Percentiles rank a stretch among this genome's conserved stretches.
Evolutionary conservation across 2,888 invertebrate genomes (phyloP).

Genomic region (Rhagium mordax): DNA sequence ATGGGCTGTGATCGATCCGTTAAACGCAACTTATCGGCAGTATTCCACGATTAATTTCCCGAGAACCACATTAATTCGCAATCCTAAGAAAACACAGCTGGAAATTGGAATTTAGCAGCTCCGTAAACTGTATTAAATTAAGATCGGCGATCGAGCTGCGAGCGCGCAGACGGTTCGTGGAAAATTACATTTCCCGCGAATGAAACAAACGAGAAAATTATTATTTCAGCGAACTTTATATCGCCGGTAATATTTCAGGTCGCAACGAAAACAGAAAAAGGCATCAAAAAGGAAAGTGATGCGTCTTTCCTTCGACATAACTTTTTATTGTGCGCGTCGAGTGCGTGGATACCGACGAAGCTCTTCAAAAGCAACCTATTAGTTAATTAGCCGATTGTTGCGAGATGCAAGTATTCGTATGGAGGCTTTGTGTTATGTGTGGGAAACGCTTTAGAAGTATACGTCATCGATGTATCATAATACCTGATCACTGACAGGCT

Average conservation of each 20-base stretch:
- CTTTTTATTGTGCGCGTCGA: too few relatives aligned
- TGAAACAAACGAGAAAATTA: slow-evolving; percentile 32
- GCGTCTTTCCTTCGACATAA: too few relatives aligned
- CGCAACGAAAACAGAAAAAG: too few relatives aligned
- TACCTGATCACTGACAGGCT: too few relatives aligned
- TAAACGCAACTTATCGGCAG: not conserved
- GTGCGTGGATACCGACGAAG: not conserved
- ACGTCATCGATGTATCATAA: too few relatives aligned
- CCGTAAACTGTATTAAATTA: not conserved
- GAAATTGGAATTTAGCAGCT: not conserved
- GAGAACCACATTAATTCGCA: slow-evolving; percentile 5
- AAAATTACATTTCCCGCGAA: slow-evolving; percentile 36
- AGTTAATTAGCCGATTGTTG: not conserved
- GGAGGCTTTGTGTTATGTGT: too few relatives aligned
- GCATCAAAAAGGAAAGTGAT: too few relatives aligned
- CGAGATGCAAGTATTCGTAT: not conserved
- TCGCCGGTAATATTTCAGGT: too few relatives aligned
- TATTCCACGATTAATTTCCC: not conserved
- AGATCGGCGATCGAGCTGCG: not conserved
- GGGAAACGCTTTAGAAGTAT: too few relatives aligned
- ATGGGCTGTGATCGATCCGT: not conserved
- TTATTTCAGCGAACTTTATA: too few relatives aligned
- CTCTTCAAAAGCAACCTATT: not conserved
- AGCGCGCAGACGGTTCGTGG: not conserved
- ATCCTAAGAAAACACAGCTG: not conserved